Evolutionary conservation across 2,797 vertebrate genomes (phyloP), one percentile per base, ranked within the genome.

Genomic region (Numenius phaeopus): DNA sequence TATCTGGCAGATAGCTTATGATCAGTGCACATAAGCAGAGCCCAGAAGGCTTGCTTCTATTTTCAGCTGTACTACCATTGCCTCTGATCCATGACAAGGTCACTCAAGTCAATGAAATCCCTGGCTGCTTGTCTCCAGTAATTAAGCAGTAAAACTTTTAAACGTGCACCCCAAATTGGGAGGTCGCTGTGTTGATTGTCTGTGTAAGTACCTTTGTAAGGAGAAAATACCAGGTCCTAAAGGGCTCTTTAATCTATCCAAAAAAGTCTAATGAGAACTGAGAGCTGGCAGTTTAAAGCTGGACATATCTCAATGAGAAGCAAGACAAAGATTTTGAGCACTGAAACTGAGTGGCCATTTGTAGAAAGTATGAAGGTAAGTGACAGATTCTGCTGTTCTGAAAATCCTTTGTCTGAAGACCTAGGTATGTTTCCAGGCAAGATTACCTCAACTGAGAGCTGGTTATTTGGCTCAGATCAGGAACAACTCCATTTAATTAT

Each of bases 11-110:
- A 76, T 46, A 82, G 70, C 47, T 87, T 89, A 89, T 73, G 87
- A 96, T 84, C 23, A 79, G 57, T 29, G 47, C 72, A 75, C 34
- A 42, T 66, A 72, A 73, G 77, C 70, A 89, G 44, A 79, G 78
- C 81, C 50, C 73, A 91, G 71, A 90, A 89, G 59, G 66, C 22
- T 91, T 79, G 29, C 50, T 94, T 83, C 95, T 95, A 54, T 96
- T 96, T 97, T 95, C 91, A 87, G 81, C 57, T 87, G 27, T 66
- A 44, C 54, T 81, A 44, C 70, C 47, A 62, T n/a, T 8, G 34
- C 37, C 42, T 94, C 83, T 94, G 90, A 91, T 90, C 62, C 80
- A 72, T 87, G 73, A 73, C 85, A 93, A 96, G 96, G 95, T 95
- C 34, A 0, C 59, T 6, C 34, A 66, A 89, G 83, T 96, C 80